These are phyloP conservation scores for Zoanthus gigantus DNA, from an alignment of 92 coral and sea anemone species.

Conservation along the genomic window DNA sequence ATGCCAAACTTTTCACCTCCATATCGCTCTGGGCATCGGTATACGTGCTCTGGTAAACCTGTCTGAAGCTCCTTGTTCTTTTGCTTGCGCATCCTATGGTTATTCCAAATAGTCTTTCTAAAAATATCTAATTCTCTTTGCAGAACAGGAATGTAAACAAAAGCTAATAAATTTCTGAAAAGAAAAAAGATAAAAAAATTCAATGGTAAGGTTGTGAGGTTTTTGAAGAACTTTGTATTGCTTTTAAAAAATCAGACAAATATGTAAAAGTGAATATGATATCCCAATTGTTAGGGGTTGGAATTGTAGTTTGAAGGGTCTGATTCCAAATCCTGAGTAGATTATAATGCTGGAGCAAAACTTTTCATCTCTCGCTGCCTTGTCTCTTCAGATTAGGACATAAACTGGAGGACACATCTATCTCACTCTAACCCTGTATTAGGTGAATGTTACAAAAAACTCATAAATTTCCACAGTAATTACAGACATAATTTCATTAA, in stretches of 20 bases:
- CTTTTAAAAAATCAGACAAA: background rate
- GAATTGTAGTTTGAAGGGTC: background rate
- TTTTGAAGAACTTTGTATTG: no score
- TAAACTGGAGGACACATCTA: background rate
- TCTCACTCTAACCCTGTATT: background rate
- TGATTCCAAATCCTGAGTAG: background rate
- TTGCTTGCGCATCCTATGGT: slow-evolving; percentile 33
- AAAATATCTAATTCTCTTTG: slow-evolving; percentile 42
- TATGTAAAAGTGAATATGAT: background rate
- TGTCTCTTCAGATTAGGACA: background rate
- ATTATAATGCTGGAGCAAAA: background rate
- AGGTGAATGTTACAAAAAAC: background rate
- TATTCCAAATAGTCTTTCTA: slow-evolving; percentile 40
- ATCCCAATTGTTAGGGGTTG: background rate
- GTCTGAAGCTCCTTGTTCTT: slow-evolving; percentile 58
- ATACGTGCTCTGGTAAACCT: slow-evolving; percentile 58
- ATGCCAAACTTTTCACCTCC: slow-evolving; percentile 58
- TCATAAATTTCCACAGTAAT: no score
- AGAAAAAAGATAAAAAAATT: background rate
- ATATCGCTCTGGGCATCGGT: slow-evolving; percentile 49
- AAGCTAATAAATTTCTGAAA: slow-evolving; percentile 33
- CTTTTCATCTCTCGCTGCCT: background rate
- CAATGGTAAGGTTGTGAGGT: background rate
- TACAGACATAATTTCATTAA: no score
- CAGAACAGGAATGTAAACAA: slow-evolving; percentile 48